Evolutionary conservation across 2,113 vertebrate species (phyloP), one percentile per base, ranked within the genome.

Genomic region (Hyperoodon ampullatus): DNA sequence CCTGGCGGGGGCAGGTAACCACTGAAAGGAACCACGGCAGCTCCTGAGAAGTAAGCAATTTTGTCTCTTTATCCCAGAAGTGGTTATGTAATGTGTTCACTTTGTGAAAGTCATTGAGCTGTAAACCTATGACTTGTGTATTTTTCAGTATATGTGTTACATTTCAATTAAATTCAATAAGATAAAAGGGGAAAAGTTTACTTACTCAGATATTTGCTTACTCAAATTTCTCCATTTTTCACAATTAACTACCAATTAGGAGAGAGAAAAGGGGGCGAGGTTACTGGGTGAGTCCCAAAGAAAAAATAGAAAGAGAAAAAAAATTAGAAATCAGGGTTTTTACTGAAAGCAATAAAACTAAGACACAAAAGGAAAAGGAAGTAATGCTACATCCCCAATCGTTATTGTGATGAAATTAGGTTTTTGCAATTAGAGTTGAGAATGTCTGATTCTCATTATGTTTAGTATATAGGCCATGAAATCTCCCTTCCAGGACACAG

Each of bases 401-500:
- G 10, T 53, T 13, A n/a, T 4, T 26, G 26, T 26, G 50, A 60
- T 55, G 39, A 75, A 90, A 87, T 39, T 24, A 70, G 53, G 44
- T 13, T 63, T 55, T 5, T 65, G 60, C 82, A 30, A 26, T 72
- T 42, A 77, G 72, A 80, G 21, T 9, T 30, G 83, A 60, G 58
- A 77, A 30, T n/a, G 55, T 13, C 74, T 6, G 21, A 23, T 21
- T 65, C 90, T 90, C 14, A 65, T 26, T 58, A 2, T 39, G 14
- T 82, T 90, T 77, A 86, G 91, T 93, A 83, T 26, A 84, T 55
- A 63, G 44, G 53, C 61, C 74, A 66, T 88, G 96, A 98, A 97
- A 47, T 94, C 35, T 84, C 61, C 50, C 39, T 84, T 96, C 18
- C 61, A 74, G 88, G 60, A 80, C 60, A 58, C 33, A 88, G 66